Evolutionary conservation across 2,797 vertebrate species (phyloP).

Genomic region (Natrix natrix): DNA sequence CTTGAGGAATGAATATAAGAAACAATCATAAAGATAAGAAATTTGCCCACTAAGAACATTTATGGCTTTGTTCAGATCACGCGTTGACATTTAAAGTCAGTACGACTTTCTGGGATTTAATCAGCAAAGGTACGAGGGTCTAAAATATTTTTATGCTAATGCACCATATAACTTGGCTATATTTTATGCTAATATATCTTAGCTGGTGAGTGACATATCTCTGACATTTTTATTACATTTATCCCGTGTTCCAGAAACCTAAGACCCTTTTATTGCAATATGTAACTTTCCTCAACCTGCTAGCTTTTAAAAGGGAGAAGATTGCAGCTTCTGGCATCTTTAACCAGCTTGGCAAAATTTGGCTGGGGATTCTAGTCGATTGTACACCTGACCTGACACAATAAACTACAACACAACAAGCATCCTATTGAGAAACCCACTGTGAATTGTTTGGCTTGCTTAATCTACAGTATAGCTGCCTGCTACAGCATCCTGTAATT

Average conservation of each 20-base stretch:
- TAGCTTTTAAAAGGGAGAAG: neutral
- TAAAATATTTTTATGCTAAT: conserved; percentile 6
- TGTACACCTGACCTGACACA: neutral
- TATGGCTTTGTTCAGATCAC: neutral
- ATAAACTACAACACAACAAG: neutral
- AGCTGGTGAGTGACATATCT: neutral
- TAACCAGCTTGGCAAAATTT: neutral
- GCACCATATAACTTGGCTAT: neutral
- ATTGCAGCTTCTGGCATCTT: neutral
- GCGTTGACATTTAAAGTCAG: neutral
- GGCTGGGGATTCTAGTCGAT: neutral
- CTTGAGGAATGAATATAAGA: neutral
- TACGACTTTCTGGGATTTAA: neutral
- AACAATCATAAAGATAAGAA: neutral
- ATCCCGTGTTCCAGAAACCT: neutral
- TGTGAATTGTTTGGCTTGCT: neutral
- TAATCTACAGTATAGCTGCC: neutral
- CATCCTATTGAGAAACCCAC: neutral
- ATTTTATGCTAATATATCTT: neutral
- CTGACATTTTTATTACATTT: neutral
- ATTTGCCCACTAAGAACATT: neutral
- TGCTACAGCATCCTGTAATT: too few relatives aligned
- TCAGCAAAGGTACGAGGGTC: neutral
- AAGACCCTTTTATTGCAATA: neutral
- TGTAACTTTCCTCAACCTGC: neutral